A percentile compares a stretch with the other conserved stretches of the same genome.
Evolutionary conservation across 1,140 invertebrate genomes (phyloP).

Genomic region (Polyergus mexicanus): DNA sequence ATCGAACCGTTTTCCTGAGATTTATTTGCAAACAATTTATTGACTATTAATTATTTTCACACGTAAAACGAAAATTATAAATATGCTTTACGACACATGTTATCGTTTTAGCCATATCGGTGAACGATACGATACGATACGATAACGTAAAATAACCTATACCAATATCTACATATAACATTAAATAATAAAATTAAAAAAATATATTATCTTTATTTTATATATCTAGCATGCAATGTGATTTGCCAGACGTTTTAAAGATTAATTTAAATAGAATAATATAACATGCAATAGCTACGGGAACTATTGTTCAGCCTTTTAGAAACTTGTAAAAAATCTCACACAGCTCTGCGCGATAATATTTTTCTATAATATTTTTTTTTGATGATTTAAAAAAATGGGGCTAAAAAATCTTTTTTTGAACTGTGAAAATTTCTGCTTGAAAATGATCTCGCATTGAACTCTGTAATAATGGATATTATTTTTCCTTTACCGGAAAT

Average conservation of each 20-base stretch:
- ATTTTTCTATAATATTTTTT: background rate
- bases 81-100: constrained; percentile 28
- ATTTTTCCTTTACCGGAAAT: background rate
- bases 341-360: background rate
- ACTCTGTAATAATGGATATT: background rate
- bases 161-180: background rate
- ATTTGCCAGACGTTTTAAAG: background rate
- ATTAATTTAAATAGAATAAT: background rate
- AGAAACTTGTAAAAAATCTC: background rate
- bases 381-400: background rate
- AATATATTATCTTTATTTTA: background rate
- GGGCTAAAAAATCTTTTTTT: background rate
- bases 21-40: constrained; percentile 29
- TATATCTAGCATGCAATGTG: background rate
- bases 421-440: no score
- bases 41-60: constrained; percentile 56
- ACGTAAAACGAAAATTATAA: constrained; percentile 49
- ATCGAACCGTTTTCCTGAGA: constrained; percentile 26
- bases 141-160: background rate
- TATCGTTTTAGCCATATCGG: constrained; percentile 15
- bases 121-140: background rate
- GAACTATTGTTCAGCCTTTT: background rate
- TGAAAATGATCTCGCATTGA: background rate
- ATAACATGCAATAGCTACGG: no score
- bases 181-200: constrained; percentile 8